phyloP scores from a whole-genome alignment of 2,888 invertebrate species.

The Mesodorylaimus sp. region DNA sequence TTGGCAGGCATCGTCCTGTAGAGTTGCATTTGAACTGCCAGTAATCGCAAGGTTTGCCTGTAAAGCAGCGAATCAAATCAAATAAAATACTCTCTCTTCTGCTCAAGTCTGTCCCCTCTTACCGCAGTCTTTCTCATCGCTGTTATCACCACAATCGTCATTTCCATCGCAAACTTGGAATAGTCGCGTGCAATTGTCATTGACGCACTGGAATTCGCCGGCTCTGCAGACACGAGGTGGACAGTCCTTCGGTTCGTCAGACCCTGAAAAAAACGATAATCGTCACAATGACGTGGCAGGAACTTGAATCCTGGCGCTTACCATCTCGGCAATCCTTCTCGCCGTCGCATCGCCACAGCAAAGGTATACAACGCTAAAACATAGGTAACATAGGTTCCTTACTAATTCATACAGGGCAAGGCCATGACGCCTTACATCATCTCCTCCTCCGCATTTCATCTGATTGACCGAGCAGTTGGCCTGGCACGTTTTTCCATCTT shows the following conservation, averaged over 20 bases:
- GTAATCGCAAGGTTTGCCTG: constrained; percentile 27
- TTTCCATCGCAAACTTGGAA: constrained; percentile 71
- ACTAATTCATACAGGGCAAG: neutral
- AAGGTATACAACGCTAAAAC: constrained; percentile 71
- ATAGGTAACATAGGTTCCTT: constrained; percentile 44
- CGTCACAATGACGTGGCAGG: too few species aligned
- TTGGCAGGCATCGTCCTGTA: constrained; percentile 52
- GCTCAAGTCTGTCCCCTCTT: neutral
- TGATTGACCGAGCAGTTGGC: constrained; percentile 83
- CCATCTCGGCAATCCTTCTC: constrained; percentile 90
- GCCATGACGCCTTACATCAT: constrained; percentile 35
- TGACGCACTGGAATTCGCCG: constrained; percentile 85
- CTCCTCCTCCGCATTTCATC: constrained; percentile 48
- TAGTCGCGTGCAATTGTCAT: constrained; percentile 73
- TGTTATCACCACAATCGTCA: constrained; percentile 27
- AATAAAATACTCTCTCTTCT: neutral
- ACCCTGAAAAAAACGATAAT: too few species aligned
- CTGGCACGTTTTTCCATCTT: constrained; percentile 42
- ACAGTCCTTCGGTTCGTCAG: constrained; percentile 49
- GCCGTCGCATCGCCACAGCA: constrained; percentile 77
- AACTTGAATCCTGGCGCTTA: too few species aligned
- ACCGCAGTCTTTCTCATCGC: constrained; percentile 19
- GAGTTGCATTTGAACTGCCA: constrained; percentile 30
- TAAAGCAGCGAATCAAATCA: constrained; percentile 10
- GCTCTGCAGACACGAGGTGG: constrained; percentile 23